Evolutionary conservation across 2,113 vertebrate genomes (phyloP), one percentile per base, ranked within the genome.

Genomic region (Xiphophorus couchianus): DNA sequence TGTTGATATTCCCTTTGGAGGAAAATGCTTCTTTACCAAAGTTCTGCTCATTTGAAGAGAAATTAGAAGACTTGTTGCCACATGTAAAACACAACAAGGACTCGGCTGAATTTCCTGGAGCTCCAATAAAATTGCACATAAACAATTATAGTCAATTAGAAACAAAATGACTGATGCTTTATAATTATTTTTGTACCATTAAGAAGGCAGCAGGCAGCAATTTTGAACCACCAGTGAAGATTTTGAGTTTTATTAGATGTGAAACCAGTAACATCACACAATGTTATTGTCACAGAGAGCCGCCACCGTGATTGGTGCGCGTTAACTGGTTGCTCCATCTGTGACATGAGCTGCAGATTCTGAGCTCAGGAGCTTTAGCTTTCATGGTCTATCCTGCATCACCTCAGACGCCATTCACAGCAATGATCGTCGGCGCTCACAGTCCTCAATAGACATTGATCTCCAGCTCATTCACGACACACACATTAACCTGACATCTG

Each of bases 401-500:
- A 84, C 83, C 88, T 86, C 69, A 9, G 76, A 80, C 78, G 51
- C 64, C 66, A 68, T 86, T 89, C 88, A 84, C 86, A 28, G 82
- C 78, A 66, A 51, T 37, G 60, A 86, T 83, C 44, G 82, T 82
- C 62, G 74, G 71, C 48, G 62, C 73, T 78, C 74, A 63, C 35
- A 84, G 62, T 69, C 80, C 74, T 82, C 71, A 80, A 73, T 62
- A 84, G 74, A 78, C 77, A 80, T 87, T 88, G 69, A 88, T 89
- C 87, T 87, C 70, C 68, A 77, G 27, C 63, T 77, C 69, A 30
- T 88, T 85, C 84, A 78, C 27, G 69, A 37, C 73, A 70, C 64
- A 74, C 62, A 27, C 33, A 66, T 51, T 71, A 70, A 80, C 19
- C 82, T 77, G 39, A 74, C 28, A 30, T 72, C 73, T 72, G 66